Percentiles rank a stretch among this genome's conserved stretches.
Conservation (phyloP, 1,140 invertebrate species). For the Philopotamus ludificatus region DNA sequence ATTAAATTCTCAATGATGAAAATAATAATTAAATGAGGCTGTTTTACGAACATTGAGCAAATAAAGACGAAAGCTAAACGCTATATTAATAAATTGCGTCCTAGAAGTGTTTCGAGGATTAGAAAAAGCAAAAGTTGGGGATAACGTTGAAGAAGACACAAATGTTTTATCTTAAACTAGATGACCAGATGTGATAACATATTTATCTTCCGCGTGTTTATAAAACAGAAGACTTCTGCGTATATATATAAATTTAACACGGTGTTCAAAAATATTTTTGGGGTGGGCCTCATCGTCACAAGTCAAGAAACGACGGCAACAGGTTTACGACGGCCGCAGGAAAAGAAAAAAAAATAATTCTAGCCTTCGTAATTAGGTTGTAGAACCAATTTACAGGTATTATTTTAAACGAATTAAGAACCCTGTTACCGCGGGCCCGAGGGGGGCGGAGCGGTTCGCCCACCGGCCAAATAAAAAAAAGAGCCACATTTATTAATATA, state of each 20-base stretch:
- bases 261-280: too few species aligned
- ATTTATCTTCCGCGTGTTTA: slow-evolving; percentile 12
- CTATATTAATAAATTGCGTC: too few species aligned
- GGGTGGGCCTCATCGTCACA: too few species aligned
- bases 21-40: too few species aligned
- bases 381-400: slow-evolving; percentile 39
- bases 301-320: too few species aligned
- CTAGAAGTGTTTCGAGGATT: too few species aligned
- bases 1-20: too few species aligned
- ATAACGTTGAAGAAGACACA: too few species aligned
- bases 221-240: slow-evolving; percentile 12
- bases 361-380: slow-evolving; percentile 37
- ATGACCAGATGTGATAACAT: not conserved
- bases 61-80: too few species aligned
- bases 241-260: too few species aligned
- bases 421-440: slow-evolving; percentile 16
- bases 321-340: slow-evolving; percentile 14
- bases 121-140: too few species aligned
- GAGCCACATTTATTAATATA: slow-evolving; percentile 29
- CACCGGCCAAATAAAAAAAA: slow-evolving; percentile 8
- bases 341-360: slow-evolving; percentile 21
- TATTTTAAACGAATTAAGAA: slow-evolving; percentile 41
- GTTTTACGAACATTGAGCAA: too few species aligned
- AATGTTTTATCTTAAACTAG: slow-evolving; percentile 1
- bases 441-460: slow-evolving; percentile 31